Base-by-base conservation (phyloP, 1,140 invertebrate species). In the Aphidius gifuensis region DNA sequence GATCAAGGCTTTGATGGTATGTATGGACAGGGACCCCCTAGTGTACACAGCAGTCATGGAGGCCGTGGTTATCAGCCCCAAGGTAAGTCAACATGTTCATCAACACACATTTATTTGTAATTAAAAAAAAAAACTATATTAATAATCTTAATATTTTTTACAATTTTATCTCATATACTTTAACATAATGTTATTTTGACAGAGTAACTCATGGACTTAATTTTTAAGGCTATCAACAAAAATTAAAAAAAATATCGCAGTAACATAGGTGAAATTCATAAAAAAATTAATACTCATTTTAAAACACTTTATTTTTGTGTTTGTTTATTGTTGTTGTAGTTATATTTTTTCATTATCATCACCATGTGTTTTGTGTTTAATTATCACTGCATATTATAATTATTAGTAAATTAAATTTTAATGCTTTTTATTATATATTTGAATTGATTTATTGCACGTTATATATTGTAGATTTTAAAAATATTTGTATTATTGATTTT, bases 1-100 rank as follows among this genome's bases (percentile, higher is more conserved):
- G 94, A 97, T 77, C 93, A 94, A 81, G 87, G 90, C 70, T 96
- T 94, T 85, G 92, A 95, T 75, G 90, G 88, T 81, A 88, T 96
- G 84, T 96, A 95, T 83, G 89, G 87, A 75, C 92, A 91, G 83
- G 90, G 88, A 73, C 89, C 89, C 70, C 88, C 90, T 70, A 90
- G 88, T 77, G 88, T 91, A 70, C 89, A 90, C 77, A 90, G 88
- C 83, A 88, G 86, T 75, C 87, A 89, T 75, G 86, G 86, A 69
- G 87, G 87, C 69, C 83, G 85, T 70, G 86, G 86, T 71, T 92
- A 90, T 81, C 90, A 90, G 73, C 90, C 91, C 70, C 87, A 88
- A 90, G 91, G 91, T 92, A 90, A 87, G 82, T 57, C 39, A n/a
- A 44, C 0, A 39, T 59, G 11, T 49, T n/a, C 49, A 60, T 53